phyloP scores from a whole-genome alignment of 2,797 vertebrate genomes.

The Sebastes diploproa region DNA sequence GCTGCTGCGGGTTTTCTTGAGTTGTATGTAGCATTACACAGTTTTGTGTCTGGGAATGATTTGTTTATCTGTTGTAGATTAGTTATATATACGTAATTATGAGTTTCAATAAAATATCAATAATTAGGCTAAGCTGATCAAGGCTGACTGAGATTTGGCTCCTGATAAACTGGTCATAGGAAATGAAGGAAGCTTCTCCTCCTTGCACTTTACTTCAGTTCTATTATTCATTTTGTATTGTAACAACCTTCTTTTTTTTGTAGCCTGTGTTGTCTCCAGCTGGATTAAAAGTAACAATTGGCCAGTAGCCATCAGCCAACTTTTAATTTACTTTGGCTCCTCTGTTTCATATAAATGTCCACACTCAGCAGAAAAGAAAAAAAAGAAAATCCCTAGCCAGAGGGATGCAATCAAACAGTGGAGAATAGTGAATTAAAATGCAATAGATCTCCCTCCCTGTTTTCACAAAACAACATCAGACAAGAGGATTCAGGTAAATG shows the following conservation, averaged over 20 bases:
- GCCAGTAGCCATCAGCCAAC: neutral
- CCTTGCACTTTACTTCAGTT: neutral
- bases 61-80: neutral
- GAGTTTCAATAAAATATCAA: neutral
- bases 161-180: neutral
- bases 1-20: neutral
- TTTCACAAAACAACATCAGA: neutral
- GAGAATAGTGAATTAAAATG: neutral
- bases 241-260: neutral
- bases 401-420: neutral
- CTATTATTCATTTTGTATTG: neutral
- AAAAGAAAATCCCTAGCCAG: neutral
- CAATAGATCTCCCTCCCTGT: neutral
- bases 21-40: neutral
- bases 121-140: neutral
- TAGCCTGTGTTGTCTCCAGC: neutral
- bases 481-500: neutral
- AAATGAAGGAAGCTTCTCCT: neutral
- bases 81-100: neutral
- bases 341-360: neutral
- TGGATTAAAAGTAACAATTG: neutral
- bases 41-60: neutral
- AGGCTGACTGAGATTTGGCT: neutral
- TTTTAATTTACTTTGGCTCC: neutral
- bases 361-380: neutral